Evolutionary conservation across 2,797 vertebrate species (phyloP).

Genomic region (Erpetoichthys calabaricus): DNA sequence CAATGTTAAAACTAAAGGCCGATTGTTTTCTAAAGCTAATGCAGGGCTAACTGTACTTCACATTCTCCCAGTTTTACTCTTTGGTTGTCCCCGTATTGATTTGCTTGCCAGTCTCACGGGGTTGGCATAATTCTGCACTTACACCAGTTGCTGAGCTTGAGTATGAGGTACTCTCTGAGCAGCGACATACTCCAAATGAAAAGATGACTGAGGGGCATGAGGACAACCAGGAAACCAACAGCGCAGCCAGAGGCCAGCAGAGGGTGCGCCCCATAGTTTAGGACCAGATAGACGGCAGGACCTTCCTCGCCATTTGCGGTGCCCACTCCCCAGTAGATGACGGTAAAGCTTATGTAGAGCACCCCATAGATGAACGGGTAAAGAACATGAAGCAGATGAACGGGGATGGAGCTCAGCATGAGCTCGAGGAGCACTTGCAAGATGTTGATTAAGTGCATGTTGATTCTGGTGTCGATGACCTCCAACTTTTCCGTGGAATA

Average conservation of each 20-base stretch:
- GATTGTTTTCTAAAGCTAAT: too few relatives aligned
- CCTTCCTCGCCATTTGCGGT: constrained; percentile 13
- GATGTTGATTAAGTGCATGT: constrained; percentile 21
- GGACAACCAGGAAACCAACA: constrained; percentile 14
- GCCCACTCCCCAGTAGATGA: constrained; percentile 19
- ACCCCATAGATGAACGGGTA: constrained; percentile 8
- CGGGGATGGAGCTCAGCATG: constrained; percentile 15
- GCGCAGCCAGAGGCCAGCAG: constrained; percentile 8
- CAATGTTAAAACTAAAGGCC: too few relatives aligned
- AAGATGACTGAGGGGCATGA: constrained; percentile 18
- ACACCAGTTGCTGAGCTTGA: neutral
- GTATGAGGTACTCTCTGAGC: constrained; percentile 10
- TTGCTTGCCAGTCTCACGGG: too few relatives aligned
- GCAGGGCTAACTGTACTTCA: too few relatives aligned
- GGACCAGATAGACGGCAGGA: constrained; percentile 17
- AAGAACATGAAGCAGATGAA: constrained; percentile 19
- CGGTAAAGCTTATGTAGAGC: constrained; percentile 14
- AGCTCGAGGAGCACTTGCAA: constrained; percentile 18
- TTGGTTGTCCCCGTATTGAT: too few relatives aligned
- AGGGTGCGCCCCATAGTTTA: constrained; percentile 19
- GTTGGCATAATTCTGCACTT: neutral
- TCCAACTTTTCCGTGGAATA: constrained; percentile 4
- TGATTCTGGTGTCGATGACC: constrained; percentile 16
- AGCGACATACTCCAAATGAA: constrained; percentile 20
- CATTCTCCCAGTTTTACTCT: too few relatives aligned